phyloP scores from a whole-genome alignment of 2,888 invertebrate species.

The Meteorus cinctellus region DNA sequence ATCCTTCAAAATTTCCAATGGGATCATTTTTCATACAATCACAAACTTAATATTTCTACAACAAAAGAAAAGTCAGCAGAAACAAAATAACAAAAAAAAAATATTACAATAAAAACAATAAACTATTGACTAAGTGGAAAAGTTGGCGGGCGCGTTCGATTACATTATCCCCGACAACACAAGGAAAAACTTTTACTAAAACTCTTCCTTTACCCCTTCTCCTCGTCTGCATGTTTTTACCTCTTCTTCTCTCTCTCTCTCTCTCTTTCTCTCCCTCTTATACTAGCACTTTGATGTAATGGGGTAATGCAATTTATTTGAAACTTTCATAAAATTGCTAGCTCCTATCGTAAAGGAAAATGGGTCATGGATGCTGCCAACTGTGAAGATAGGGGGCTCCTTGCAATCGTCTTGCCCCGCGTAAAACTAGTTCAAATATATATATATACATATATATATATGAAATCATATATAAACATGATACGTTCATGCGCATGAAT shows the following conservation, averaged over 20 bases:
- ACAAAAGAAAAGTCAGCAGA: background rate
- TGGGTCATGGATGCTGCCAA: conserved; percentile 57
- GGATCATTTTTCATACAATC: too few species aligned
- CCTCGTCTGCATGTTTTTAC: background rate
- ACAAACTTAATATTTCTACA: too few species aligned
- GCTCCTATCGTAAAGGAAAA: conserved; percentile 55
- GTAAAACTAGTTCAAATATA: conserved; percentile 1
- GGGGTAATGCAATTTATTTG: conserved; percentile 59
- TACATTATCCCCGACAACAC: conserved; percentile 40
- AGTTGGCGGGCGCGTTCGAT: conserved; percentile 32
- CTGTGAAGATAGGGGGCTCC: conserved; percentile 57
- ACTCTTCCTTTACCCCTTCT: conserved; percentile 26
- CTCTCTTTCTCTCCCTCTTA: conserved; percentile 3
- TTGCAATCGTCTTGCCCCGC: conserved; percentile 41
- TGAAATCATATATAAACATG: conserved; percentile 13
- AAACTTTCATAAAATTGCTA: conserved; percentile 59
- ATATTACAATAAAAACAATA: conserved; percentile 31
- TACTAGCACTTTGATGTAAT: conserved; percentile 47
- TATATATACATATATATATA: too few species aligned
- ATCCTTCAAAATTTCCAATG: background rate
- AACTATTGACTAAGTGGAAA: background rate
- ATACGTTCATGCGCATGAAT: too few species aligned
- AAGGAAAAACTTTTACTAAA: conserved; percentile 45
- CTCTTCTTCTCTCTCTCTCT: background rate
- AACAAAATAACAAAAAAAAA: background rate